A percentile compares a stretch with the other conserved stretches of the same genome.
Evolutionary conservation across 2,888 invertebrate species (phyloP).

Genomic region (Microctonus brassicae): DNA sequence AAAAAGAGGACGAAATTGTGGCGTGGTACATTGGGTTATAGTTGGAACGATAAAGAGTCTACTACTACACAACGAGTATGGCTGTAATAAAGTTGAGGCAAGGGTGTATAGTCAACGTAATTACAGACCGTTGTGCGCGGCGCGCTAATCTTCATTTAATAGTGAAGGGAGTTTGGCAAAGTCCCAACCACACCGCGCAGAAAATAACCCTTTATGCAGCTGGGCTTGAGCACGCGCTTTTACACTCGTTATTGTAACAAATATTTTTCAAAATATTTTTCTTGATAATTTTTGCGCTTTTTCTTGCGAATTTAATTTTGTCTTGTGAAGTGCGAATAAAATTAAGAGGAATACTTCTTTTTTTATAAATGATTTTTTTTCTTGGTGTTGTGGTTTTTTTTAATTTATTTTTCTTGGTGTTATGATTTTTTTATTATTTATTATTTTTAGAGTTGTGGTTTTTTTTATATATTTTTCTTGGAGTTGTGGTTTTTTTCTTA

Average conservation of each 20-base stretch:
- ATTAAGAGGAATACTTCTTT: too few species aligned
- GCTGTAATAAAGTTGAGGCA: constrained; percentile 45
- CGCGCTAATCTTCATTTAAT: constrained; percentile 57
- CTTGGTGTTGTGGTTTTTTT: too few species aligned
- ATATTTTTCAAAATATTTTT: not conserved
- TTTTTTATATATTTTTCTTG: too few species aligned
- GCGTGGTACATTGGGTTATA: constrained; percentile 17
- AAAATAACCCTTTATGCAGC: not conserved
- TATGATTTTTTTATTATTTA: too few species aligned
- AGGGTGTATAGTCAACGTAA: constrained; percentile 44
- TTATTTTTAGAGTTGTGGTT: too few species aligned
- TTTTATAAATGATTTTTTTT: too few species aligned
- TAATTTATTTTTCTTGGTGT: too few species aligned
- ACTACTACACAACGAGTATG: constrained; percentile 50
- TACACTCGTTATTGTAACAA: not conserved
- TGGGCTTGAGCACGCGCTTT: constrained; percentile 1
- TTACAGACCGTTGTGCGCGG: constrained; percentile 46
- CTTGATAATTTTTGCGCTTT: too few species aligned
- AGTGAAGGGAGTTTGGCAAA: constrained; percentile 53
- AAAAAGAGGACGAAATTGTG: constrained; percentile 6
- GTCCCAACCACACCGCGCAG: constrained; percentile 49
- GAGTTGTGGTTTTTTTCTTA: too few species aligned
- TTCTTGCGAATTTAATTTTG: too few species aligned
- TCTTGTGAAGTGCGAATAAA: too few species aligned
- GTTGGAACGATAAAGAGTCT: constrained; percentile 44